A percentile compares a stretch with the other conserved stretches of the same genome.
These are phyloP conservation scores for Chondrilla cf. caribensis DNA, from an alignment of 37 sponge, comb jelly and placozoan genomes.

Conservation along the genomic window DNA sequence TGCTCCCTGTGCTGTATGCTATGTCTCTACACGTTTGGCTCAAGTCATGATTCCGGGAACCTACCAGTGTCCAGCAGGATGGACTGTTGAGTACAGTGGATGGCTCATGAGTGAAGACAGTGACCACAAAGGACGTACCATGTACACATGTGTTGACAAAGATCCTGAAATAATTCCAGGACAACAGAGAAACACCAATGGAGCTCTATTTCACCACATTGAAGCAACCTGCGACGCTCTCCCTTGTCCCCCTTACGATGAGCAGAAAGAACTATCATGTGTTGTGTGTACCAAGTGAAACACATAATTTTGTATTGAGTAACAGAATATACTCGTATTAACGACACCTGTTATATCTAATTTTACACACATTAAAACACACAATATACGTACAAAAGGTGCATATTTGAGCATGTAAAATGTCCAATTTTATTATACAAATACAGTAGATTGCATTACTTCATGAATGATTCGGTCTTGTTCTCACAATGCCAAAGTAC, in stretches of 20 bases:
- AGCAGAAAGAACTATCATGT: constrained; percentile 48
- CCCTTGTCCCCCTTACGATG: constrained; percentile 46
- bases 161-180: constrained; percentile 33
- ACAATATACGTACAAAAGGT: too few relatives aligned
- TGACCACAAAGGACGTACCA: constrained; percentile 6
- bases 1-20: constrained; percentile 66
- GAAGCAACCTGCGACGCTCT: constrained; percentile 51
- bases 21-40: constrained; percentile 20
- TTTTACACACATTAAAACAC: too few relatives aligned
- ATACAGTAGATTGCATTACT: too few relatives aligned
- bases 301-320: neutral
- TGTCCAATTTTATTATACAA: too few relatives aligned
- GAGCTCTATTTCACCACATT: constrained; percentile 37
- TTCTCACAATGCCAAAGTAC: too few relatives aligned
- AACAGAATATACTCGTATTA: too few relatives aligned
- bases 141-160: constrained; percentile 51
- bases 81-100: constrained; percentile 60
- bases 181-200: constrained; percentile 1
- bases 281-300: constrained; percentile 52
- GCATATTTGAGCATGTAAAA: too few relatives aligned
- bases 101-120: constrained; percentile 35
- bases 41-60: constrained; percentile 44
- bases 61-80: constrained; percentile 23
- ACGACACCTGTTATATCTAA: too few relatives aligned
- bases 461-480: too few relatives aligned